Conservation (phyloP, 2,888 invertebrate genomes). For the Oxytorus armatus region DNA sequence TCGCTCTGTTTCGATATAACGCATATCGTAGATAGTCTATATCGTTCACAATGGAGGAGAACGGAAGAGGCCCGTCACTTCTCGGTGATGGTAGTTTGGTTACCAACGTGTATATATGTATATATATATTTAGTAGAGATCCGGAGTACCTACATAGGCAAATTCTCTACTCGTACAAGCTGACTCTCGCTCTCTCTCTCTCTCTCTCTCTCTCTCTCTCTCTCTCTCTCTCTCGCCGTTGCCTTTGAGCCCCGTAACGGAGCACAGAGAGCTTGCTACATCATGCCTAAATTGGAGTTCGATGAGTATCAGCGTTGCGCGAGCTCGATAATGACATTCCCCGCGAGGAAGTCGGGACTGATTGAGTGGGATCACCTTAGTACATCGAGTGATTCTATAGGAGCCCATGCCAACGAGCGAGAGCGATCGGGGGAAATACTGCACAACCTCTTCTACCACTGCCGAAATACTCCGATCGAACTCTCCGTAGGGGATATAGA, state of each 20-base stretch:
- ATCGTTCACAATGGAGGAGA: not conserved
- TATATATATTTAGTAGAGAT: conserved; percentile 16
- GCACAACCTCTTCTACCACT: conserved; percentile 23
- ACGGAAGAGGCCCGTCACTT: conserved; percentile 27
- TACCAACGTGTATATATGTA: conserved; percentile 32
- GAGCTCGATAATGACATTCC: conserved; percentile 64
- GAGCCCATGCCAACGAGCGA: not conserved
- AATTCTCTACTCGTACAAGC: conserved; percentile 69
- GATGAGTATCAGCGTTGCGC: conserved; percentile 60
- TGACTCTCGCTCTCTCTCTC: conserved; percentile 67
- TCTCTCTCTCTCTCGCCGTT: conserved; percentile 62
- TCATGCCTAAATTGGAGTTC: conserved; percentile 71
- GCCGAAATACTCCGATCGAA: conserved; percentile 37
- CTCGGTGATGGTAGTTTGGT: conserved; percentile 39
- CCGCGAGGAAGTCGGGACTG: conserved; percentile 70
- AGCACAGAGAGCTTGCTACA: conserved; percentile 23
- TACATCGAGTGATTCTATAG: conserved; percentile 56
- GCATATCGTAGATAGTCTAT: conserved; percentile 20
- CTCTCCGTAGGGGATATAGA: conserved; percentile 27
- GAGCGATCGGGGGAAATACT: conserved; percentile 1
- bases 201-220: conserved; percentile 69
- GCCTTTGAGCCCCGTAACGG: conserved; percentile 55
- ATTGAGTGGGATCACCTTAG: conserved; percentile 74
- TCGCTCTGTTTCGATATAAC: conserved; percentile 1
- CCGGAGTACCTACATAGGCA: conserved; percentile 35